Base-by-base conservation (phyloP, 1,140 invertebrate genomes). In the Pseudomyrmex gracilis region DNA sequence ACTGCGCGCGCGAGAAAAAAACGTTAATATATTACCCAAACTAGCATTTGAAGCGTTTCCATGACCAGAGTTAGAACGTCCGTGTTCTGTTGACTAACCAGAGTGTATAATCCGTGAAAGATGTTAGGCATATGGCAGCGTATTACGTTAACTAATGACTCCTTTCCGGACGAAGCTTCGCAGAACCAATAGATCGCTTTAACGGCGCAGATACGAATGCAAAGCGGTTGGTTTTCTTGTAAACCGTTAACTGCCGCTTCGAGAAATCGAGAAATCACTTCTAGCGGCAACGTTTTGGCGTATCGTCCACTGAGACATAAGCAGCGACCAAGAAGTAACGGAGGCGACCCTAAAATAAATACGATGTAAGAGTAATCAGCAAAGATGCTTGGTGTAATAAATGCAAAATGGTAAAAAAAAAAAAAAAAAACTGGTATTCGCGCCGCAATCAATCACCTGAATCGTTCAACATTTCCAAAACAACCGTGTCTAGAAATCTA, bases 261-360 rank as follows among this genome's bases (percentile, higher is more conserved):
- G 10, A 97, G 86, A 92, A 96, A 97, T 73, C 95, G 95, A 22
- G 93, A 93, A 82, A 95, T 94, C 82, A 96, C 93, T 76, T 96
- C 95, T 55, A 94, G 93, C 63, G 95, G 94, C 92, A 97, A 95
- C 63, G 95, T 94, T 60, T 95, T 94, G 4, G 96, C 95, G 92
- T 96, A 97, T 71, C 95, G 95, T 91, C 96, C 97, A 10, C 96
- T 95, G 22, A 96, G 95, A 94, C 96, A 97, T 43, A 97, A 91
- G 83, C 96, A 97, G 71, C 97, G 95, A 1, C 97, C 97, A 45
- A 97, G 93, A 20, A 98, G 93, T 89, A 97, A 96, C n/a, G 96
- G 95, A 76, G 94, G 93, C 45, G 95, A 95, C 57, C 92, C 94
- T 93, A 47, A 84, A 51, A 45, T n/a, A 43, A n/a, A n/a, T n/a